A percentile compares a stretch with the other conserved stretches of the same genome.
These are phyloP conservation scores for Pristionchus maxplancki DNA, from an alignment of 2,888 invertebrate species.

Conservation along the genomic window DNA sequence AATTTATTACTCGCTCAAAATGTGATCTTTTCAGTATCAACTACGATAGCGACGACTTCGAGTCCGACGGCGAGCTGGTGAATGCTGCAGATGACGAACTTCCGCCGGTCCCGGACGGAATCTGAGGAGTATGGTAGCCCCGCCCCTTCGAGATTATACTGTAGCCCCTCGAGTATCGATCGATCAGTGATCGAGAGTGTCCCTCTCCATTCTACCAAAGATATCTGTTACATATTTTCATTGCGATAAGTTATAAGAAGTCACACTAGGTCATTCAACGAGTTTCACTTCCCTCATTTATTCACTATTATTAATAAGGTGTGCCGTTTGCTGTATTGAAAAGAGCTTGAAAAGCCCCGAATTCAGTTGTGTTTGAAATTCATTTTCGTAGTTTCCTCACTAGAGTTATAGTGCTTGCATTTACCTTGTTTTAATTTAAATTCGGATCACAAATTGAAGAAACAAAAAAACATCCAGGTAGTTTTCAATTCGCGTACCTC, in stretches of 20 bases:
- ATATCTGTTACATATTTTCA: slow-evolving; percentile 29
- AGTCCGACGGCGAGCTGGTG: slow-evolving; percentile 8
- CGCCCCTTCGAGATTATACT: no score
- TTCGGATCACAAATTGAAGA: slow-evolving; percentile 17
- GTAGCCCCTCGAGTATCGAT: slow-evolving; percentile 11
- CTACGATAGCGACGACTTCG: slow-evolving; percentile 48
- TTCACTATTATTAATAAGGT: background rate
- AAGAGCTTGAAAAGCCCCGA: slow-evolving; percentile 20
- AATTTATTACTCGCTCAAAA: no score
- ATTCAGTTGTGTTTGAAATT: slow-evolving; percentile 8
- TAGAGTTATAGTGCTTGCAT: background rate
- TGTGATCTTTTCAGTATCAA: slow-evolving; percentile 28
- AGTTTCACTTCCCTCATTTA: background rate
- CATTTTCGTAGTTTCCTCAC: background rate
- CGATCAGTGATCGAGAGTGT: background rate
- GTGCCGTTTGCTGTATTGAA: background rate
- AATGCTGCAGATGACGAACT: background rate
- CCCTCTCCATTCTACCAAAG: background rate
- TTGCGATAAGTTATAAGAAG: slow-evolving; percentile 42
- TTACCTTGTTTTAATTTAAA: background rate
- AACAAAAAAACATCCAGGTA: background rate
- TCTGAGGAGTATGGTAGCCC: slow-evolving; percentile 28
- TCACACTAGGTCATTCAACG: slow-evolving; percentile 2
- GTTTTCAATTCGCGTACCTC: background rate
- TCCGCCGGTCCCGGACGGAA: slow-evolving; percentile 2